These are phyloP conservation scores for Limosa lapponica DNA, from an alignment of 2,797 vertebrate genomes.

Conservation along the genomic window DNA sequence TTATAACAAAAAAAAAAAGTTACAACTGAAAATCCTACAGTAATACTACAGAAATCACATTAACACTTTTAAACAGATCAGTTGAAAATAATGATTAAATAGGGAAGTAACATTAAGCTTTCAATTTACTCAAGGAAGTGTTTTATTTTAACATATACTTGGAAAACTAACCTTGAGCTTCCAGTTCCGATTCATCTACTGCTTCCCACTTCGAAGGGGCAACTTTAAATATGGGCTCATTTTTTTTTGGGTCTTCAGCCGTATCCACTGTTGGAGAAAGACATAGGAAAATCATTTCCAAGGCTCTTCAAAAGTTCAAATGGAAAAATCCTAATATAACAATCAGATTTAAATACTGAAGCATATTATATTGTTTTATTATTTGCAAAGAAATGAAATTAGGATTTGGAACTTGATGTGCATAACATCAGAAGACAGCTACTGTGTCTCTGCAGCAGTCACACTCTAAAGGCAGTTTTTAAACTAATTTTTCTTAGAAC, in stretches of 20 bases:
- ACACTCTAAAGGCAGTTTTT: neutral
- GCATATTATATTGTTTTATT: neutral
- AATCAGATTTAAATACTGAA: neutral
- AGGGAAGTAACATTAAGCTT: neutral
- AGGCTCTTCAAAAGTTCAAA: neutral
- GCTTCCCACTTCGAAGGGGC: slow-evolving; percentile 99
- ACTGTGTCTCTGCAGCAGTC: neutral
- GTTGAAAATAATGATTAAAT: neutral
- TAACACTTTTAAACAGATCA: neutral
- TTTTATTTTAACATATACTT: neutral
- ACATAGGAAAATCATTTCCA: neutral
- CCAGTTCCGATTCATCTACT: slow-evolving; percentile 92
- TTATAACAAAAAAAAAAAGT: neutral
- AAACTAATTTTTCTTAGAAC: neutral
- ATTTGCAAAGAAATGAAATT: neutral
- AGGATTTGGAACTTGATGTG: neutral
- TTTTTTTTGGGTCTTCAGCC: slow-evolving; percentile 85
- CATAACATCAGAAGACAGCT: neutral
- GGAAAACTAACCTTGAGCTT: slow-evolving; percentile 88
- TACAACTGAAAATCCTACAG: neutral
- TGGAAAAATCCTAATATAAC: neutral
- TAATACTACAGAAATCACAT: neutral
- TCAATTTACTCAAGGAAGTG: neutral
- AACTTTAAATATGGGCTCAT: slow-evolving; percentile 93
- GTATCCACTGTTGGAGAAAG: slow-evolving; percentile 83